These are phyloP conservation scores for Mechanitis messenoides DNA, from an alignment of 2,888 invertebrate species.

Conservation along the genomic window DNA sequence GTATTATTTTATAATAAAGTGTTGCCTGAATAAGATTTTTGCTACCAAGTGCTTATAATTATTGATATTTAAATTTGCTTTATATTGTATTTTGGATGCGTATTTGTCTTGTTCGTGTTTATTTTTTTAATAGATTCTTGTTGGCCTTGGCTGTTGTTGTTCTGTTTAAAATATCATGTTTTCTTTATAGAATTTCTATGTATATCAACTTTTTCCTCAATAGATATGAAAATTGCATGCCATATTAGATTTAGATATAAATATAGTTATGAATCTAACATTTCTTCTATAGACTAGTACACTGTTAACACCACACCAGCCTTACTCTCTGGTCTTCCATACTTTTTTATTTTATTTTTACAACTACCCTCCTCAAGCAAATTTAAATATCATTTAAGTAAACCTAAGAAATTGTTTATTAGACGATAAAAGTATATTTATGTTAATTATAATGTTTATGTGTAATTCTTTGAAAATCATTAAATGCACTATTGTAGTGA, in stretches of 20 bases:
- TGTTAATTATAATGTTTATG: slow-evolving; percentile 43
- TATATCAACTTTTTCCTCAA: not conserved
- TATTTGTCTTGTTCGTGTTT: not conserved
- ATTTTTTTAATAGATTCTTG: no score
- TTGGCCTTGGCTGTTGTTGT: slow-evolving; percentile 10
- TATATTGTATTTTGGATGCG: slow-evolving; percentile 36
- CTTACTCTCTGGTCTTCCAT: slow-evolving; percentile 31
- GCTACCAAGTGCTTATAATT: slow-evolving; percentile 73
- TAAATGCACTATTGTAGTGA: slow-evolving; percentile 67
- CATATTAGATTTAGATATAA: slow-evolving; percentile 11
- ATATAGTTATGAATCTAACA: slow-evolving; percentile 9
- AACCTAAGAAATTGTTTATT: slow-evolving; percentile 48
- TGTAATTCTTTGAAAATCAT: slow-evolving; percentile 44
- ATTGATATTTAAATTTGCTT: slow-evolving; percentile 75
- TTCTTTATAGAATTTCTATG: slow-evolving; percentile 4
- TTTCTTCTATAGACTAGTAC: slow-evolving; percentile 10
- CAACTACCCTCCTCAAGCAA: slow-evolving; percentile 61
- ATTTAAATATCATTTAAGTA: slow-evolving; percentile 66
- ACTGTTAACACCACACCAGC: slow-evolving; percentile 20
- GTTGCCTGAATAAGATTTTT: slow-evolving; percentile 31
- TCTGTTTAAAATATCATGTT: not conserved
- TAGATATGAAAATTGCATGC: slow-evolving; percentile 2
- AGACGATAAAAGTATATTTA: slow-evolving; percentile 37
- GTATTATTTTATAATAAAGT: slow-evolving; percentile 31
- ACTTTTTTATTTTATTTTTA: slow-evolving; percentile 34